Percentiles rank a stretch among this genome's conserved stretches.
phyloP scores from a whole-genome alignment of 2,888 invertebrate genomes.

The Lutraria lutraria region DNA sequence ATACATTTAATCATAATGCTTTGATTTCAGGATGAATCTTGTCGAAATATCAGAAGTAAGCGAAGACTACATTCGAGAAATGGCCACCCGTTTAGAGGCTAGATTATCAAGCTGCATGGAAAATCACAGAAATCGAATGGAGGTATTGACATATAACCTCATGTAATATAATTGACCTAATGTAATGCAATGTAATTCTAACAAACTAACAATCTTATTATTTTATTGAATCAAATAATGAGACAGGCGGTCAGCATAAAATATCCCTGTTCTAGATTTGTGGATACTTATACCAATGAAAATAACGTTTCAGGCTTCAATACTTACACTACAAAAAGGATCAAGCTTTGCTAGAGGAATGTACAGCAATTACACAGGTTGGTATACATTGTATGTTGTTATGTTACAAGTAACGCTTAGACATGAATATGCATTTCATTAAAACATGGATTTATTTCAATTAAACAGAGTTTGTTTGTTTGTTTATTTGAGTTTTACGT shows the following conservation, averaged over 20 bases:
- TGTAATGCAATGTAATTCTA: no score
- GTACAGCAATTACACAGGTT: slow-evolving; percentile 4
- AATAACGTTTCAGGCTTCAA: neutral
- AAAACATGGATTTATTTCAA: neutral
- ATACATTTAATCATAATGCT: no score
- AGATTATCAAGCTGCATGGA: slow-evolving; percentile 6
- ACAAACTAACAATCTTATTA: no score
- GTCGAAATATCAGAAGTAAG: neutral
- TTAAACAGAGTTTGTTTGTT: no score
- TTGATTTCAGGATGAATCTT: slow-evolving; percentile 5
- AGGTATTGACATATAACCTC: slow-evolving; percentile 24
- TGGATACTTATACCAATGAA: neutral
- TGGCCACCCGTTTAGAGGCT: neutral
- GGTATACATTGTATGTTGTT: neutral
- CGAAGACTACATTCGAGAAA: slow-evolving; percentile 11
- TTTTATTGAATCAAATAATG: no score
- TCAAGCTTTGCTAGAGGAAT: neutral
- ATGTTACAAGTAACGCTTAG: neutral
- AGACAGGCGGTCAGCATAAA: no score
- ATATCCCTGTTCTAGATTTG: no score
- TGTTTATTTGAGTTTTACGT: no score
- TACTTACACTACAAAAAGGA: neutral
- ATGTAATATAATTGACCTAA: neutral
- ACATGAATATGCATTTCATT: neutral
- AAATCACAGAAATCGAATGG: slow-evolving; percentile 20